Percentiles rank a stretch among this genome's conserved stretches.
Evolutionary conservation across 1,140 invertebrate species (phyloP).

Genomic region (Zelostemma sp.): DNA sequence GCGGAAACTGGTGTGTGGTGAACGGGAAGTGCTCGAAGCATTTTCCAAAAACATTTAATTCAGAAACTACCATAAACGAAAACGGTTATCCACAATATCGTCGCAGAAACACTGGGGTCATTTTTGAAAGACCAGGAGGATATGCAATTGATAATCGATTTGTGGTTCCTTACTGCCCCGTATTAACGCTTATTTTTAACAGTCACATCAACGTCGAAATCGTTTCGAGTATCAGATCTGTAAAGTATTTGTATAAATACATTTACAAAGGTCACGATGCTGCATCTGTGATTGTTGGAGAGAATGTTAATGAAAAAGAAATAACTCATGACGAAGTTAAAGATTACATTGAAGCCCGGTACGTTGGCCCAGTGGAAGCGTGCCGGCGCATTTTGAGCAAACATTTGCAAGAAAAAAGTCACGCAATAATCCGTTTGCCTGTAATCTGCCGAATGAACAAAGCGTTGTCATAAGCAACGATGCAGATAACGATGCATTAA

Average conservation of each 20-base stretch:
- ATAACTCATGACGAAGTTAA: constrained; percentile 19
- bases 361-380: constrained; percentile 6
- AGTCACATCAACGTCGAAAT: constrained; percentile 29
- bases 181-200: constrained; percentile 14
- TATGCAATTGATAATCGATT: constrained; percentile 11
- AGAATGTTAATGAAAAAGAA: neutral
- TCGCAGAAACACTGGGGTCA: constrained; percentile 50
- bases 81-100: constrained; percentile 62
- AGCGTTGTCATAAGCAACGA: neutral
- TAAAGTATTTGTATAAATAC: constrained; percentile 35
- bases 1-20: constrained; percentile 42
- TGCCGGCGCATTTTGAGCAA: neutral
- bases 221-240: constrained; percentile 17
- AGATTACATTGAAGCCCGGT: constrained; percentile 17
- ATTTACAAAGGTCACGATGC: no score
- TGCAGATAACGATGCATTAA: neutral
- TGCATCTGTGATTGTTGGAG: constrained; percentile 16
- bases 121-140: neutral
- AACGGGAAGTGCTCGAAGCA: constrained; percentile 44
- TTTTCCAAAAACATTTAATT: constrained; percentile 39
- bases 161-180: constrained; percentile 12
- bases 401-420: no score
- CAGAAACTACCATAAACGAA: constrained; percentile 53
- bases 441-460: constrained; percentile 1
- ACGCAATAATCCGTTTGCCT: no score